Conservation (phyloP, 2,888 invertebrate species). For the Lampropteryx suffumata region DNA sequence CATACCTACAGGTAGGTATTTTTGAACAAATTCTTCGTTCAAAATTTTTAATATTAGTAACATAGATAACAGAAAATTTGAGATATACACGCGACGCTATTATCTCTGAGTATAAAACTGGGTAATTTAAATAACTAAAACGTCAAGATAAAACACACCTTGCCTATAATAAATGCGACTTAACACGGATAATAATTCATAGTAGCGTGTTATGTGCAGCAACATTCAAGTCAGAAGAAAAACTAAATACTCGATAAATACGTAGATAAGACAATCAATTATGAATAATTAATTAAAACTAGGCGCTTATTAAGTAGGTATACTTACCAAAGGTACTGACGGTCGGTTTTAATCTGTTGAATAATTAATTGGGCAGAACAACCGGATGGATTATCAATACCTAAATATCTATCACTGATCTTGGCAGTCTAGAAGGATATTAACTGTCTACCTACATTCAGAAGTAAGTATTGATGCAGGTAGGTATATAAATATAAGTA, state of each 20-base stretch:
- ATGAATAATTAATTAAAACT: constrained; percentile 22
- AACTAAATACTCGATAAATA: constrained; percentile 19
- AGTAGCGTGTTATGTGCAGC: constrained; percentile 5
- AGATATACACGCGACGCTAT: constrained; percentile 16
- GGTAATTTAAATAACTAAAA: constrained; percentile 15
- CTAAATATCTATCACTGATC: constrained; percentile 17
- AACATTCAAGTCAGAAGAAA: constrained; percentile 6
- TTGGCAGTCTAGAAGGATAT: constrained; percentile 19
- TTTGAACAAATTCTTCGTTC: no score
- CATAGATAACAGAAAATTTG: constrained; percentile 19
- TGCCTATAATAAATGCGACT: constrained; percentile 20
- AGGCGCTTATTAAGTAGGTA: constrained; percentile 24
- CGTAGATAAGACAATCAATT: constrained; percentile 19
- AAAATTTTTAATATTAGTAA: no score
- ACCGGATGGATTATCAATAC: constrained; percentile 32
- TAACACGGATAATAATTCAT: constrained; percentile 12
- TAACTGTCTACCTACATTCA: background rate
- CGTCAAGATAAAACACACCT: constrained; percentile 23
- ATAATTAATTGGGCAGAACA: constrained; percentile 26
- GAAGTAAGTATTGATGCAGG: no score
- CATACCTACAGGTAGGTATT: no score
- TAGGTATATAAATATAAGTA: no score
- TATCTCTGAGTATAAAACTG: constrained; percentile 4
- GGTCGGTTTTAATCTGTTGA: constrained; percentile 26
- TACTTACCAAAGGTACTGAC: constrained; percentile 16